Evolutionary conservation across 1,140 invertebrate species (phyloP).

Genomic region (Frieseomelitta varia): DNA sequence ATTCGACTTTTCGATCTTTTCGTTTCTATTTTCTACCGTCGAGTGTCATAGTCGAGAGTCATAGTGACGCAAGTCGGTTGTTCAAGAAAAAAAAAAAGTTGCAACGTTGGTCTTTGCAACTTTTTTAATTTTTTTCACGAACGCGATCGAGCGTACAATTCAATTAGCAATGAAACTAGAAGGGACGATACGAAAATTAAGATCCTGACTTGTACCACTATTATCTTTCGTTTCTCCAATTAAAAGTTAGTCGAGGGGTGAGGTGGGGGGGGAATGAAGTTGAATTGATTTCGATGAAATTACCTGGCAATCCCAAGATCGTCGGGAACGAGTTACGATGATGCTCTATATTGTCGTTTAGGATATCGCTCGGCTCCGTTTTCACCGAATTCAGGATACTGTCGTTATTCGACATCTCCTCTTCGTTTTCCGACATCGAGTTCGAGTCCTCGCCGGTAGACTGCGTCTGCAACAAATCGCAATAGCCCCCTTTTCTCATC

Average conservation of each 20-base stretch:
- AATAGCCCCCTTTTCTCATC: not conserved
- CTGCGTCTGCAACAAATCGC: conserved; percentile 82
- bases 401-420: conserved; percentile 86
- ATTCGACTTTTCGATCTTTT: not conserved
- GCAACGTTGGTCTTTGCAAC: too few relatives aligned
- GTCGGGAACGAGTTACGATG: conserved; percentile 85
- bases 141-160: not conserved
- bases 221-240: not conserved
- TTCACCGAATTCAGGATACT: conserved; percentile 85
- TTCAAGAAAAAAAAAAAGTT: too few relatives aligned
- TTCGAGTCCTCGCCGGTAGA: conserved; percentile 91
- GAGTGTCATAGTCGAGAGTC: not conserved
- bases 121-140: too few relatives aligned
- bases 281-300: not conserved
- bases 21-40: not conserved
- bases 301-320: conserved; percentile 88
- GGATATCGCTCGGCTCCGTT: conserved; percentile 84
- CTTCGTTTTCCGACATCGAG: conserved; percentile 85
- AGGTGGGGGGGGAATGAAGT: too few relatives aligned
- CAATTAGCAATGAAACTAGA: not conserved
- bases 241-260: not conserved
- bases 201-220: not conserved
- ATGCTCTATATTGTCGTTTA: conserved; percentile 80
- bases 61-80: not conserved
- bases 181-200: not conserved